These are phyloP conservation scores for Pomacea maculata DNA, from an alignment of 1,140 invertebrate species.

Conservation along the genomic window DNA sequence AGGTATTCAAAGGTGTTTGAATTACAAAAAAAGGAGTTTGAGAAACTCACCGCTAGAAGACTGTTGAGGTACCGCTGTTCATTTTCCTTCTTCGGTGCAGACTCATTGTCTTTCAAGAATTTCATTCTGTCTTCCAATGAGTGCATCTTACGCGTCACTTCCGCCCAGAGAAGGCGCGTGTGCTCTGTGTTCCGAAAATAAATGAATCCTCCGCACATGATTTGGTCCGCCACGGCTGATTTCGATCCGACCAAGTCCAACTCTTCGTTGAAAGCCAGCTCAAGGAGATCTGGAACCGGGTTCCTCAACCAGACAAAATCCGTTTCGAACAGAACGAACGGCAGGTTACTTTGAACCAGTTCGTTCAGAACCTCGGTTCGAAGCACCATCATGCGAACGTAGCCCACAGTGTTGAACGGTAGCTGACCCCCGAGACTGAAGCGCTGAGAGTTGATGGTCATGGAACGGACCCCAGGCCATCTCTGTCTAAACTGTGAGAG, in stretches of 20 bases:
- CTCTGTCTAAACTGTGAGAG: too few species aligned
- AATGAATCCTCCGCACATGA: conserved; percentile 9
- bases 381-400: background rate
- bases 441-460: too few species aligned
- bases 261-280: background rate
- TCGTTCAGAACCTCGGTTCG: background rate
- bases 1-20: too few species aligned
- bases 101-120: background rate
- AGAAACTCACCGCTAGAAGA: background rate
- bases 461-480: too few species aligned
- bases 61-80: background rate
- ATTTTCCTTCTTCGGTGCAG: background rate
- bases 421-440: background rate
- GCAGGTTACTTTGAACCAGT: background rate
- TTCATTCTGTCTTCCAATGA: background rate
- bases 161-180: background rate
- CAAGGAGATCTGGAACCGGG: background rate
- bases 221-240: background rate
- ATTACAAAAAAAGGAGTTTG: too few species aligned
- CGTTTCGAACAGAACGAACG: conserved; percentile 3
- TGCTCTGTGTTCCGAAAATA: background rate
- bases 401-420: background rate
- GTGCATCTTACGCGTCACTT: conserved; percentile 1
- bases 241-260: background rate
- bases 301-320: conserved; percentile 3